Evolutionary conservation across 2,113 vertebrate genomes (phyloP).

Genomic region (Carollia perspicillata): DNA sequence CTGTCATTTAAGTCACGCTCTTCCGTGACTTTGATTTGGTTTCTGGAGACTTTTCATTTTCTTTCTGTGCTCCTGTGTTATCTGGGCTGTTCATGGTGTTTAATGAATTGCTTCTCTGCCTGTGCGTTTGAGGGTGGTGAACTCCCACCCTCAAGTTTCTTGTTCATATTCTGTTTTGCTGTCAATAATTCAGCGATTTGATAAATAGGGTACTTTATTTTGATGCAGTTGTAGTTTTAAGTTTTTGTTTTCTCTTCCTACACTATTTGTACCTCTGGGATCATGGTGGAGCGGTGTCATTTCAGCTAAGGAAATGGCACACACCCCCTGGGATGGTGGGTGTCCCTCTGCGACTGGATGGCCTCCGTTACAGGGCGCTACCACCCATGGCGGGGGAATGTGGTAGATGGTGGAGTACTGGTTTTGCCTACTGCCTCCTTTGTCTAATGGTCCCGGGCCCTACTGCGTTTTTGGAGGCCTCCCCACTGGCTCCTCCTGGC

Average conservation of each 20-base stretch:
- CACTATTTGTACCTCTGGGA: background rate
- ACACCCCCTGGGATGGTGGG: background rate
- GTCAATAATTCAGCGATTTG: background rate
- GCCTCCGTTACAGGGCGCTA: background rate
- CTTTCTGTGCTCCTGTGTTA: background rate
- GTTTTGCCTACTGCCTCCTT: background rate
- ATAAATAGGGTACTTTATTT: background rate
- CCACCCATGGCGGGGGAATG: background rate
- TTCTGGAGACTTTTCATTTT: background rate
- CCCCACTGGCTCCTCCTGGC: background rate
- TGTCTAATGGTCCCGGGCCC: background rate
- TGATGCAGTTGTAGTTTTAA: background rate
- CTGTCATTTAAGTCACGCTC: background rate
- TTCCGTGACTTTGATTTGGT: background rate
- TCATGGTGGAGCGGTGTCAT: background rate
- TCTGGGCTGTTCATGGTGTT: background rate
- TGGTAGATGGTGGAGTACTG: background rate
- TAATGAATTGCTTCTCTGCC: background rate
- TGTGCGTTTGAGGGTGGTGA: background rate
- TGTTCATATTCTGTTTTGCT: background rate
- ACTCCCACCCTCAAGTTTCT: background rate
- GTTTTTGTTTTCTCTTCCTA: background rate
- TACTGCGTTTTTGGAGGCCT: background rate
- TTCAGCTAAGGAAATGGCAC: background rate
- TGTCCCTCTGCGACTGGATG: background rate